These are phyloP conservation scores for Falco cherrug DNA, from an alignment of 2,797 vertebrate species.

Conservation along the genomic window DNA sequence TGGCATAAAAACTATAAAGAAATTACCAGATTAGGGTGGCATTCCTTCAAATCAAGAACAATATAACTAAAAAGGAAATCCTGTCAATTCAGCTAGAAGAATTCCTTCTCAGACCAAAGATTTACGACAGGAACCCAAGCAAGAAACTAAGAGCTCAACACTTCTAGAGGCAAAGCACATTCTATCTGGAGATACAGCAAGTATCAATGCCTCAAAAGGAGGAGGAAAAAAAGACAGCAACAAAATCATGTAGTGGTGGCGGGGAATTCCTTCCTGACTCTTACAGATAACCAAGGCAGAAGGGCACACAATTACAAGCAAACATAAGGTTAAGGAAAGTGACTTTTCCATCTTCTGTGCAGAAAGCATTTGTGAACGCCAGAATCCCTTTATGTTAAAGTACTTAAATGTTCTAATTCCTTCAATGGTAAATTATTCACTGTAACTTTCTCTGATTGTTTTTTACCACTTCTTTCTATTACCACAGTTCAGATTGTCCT, in stretches of 20 bases:
- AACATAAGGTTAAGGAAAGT: not conserved
- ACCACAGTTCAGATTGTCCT: not conserved
- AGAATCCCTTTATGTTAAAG: not conserved
- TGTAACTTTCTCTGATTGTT: not conserved
- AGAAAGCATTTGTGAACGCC: not conserved
- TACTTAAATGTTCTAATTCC: not conserved
- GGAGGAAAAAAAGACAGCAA: not conserved
- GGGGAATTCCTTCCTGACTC: not conserved
- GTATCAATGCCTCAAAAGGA: not conserved
- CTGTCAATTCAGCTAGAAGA: not conserved
- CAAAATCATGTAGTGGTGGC: not conserved
- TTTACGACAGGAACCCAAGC: not conserved
- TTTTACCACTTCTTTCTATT: not conserved
- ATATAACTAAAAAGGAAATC: not conserved
- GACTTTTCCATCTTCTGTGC: not conserved
- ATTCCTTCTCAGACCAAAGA: not conserved
- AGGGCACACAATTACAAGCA: not conserved
- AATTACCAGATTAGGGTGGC: not conserved
- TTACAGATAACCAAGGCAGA: not conserved
- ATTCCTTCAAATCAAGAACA: not conserved
- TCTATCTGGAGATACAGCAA: not conserved
- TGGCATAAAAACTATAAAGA: not conserved
- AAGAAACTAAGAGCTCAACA: not conserved
- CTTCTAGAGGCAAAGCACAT: not conserved
- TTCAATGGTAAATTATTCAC: not conserved